Evolutionary conservation across 2,888 invertebrate genomes (phyloP).

Genomic region (Apeira syringaria): DNA sequence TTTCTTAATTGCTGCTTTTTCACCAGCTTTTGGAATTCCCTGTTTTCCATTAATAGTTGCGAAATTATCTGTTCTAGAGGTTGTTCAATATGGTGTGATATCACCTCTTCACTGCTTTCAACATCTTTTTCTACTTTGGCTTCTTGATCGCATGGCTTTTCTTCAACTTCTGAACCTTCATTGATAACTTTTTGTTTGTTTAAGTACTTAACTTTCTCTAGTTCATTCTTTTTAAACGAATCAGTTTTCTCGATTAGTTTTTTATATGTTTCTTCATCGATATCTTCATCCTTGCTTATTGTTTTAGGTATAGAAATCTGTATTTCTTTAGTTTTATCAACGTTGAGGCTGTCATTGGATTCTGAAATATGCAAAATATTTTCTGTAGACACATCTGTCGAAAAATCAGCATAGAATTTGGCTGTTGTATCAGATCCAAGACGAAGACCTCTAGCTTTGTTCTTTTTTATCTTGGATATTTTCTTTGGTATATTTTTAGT

Average conservation of each 20-base stretch:
- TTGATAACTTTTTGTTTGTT: constrained; percentile 76
- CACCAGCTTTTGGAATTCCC: constrained; percentile 90
- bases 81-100: constrained; percentile 79
- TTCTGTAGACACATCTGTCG: constrained; percentile 85
- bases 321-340: constrained; percentile 58
- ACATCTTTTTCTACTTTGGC: constrained; percentile 37
- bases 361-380: constrained; percentile 85
- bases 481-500: constrained; percentile 88
- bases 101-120: constrained; percentile 64
- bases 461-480: constrained; percentile 88
- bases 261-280: constrained; percentile 75
- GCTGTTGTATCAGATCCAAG: constrained; percentile 79
- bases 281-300: constrained; percentile 71
- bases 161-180: constrained; percentile 70
- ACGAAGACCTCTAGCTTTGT: constrained; percentile 82
- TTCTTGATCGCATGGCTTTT: constrained; percentile 49
- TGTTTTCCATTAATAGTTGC: constrained; percentile 91
- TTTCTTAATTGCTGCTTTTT: constrained; percentile 87
- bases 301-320: constrained; percentile 46
- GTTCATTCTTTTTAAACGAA: constrained; percentile 79
- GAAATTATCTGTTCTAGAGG: constrained; percentile 91
- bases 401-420: constrained; percentile 87
- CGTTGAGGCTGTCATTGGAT: constrained; percentile 85
- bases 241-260: constrained; percentile 79
- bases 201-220: constrained; percentile 77